Evolutionary conservation across 2,113 vertebrate genomes (phyloP).

Genomic region (Lepidothrix coronata): DNA sequence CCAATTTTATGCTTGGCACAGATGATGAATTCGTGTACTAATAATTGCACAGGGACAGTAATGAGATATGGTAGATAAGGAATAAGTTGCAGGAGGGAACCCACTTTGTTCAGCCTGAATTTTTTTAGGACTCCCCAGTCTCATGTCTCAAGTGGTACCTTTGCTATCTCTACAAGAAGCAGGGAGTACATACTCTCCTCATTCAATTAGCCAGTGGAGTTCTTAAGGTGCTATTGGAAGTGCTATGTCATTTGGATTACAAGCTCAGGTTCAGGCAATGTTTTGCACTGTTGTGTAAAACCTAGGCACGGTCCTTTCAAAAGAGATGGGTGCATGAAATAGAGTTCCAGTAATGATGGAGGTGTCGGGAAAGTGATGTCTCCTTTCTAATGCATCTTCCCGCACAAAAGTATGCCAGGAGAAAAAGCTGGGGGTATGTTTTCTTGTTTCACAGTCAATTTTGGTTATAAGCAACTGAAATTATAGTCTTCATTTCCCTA

Average conservation of each 20-base stretch:
- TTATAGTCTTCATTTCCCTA: neutral
- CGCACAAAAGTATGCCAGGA: neutral
- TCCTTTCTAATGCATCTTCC: neutral
- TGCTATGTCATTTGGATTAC: neutral
- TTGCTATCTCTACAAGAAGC: neutral
- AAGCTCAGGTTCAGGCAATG: neutral
- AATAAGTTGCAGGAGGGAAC: neutral
- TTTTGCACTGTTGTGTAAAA: neutral
- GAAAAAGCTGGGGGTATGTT: neutral
- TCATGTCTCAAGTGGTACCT: neutral
- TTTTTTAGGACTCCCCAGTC: neutral
- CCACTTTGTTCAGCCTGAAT: neutral
- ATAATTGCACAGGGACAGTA: neutral
- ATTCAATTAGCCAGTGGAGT: neutral
- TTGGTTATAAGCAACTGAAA: neutral
- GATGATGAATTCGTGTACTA: neutral
- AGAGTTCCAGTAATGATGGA: neutral
- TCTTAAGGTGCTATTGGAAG: neutral
- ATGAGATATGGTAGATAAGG: neutral
- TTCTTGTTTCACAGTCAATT: neutral
- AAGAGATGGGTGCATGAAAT: neutral
- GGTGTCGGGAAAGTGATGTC: neutral
- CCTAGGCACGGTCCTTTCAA: neutral
- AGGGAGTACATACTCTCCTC: neutral
- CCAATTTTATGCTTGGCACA: conserved; percentile 15